Conservation (phyloP, 2,113 vertebrate species). For the Paraplagusia blochii region DNA sequence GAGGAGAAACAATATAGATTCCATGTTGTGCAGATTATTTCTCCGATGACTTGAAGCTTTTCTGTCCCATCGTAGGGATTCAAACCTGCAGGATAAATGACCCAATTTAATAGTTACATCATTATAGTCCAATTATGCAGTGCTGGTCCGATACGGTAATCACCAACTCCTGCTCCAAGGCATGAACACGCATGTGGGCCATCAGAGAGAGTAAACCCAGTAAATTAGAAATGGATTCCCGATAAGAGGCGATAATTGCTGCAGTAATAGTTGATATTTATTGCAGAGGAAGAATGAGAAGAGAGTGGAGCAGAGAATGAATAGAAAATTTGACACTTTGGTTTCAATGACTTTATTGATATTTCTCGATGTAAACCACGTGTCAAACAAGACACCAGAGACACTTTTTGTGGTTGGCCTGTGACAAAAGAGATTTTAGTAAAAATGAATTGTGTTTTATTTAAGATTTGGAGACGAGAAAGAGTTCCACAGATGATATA, state of each 20-base stretch:
- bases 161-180: neutral
- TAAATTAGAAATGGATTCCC: conserved; percentile 31
- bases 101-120: neutral
- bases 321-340: neutral
- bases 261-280: conserved; percentile 2
- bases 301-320: neutral
- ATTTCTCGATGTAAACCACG: no score
- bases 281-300: neutral
- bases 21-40: neutral
- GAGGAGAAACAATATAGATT: no score
- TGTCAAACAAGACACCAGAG: no score
- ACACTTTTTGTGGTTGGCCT: no score
- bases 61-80: no score
- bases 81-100: neutral
- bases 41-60: no score
- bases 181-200: neutral
- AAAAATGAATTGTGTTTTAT: no score
- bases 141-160: neutral
- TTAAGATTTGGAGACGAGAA: no score
- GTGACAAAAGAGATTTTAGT: no score
- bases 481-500: no score
- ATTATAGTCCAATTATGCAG: neutral
- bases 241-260: conserved; percentile 12
- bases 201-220: conserved; percentile 1
- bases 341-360: no score